Evolutionary conservation across 2,888 invertebrate species (phyloP).

Genomic region (Muscina levida): DNA sequence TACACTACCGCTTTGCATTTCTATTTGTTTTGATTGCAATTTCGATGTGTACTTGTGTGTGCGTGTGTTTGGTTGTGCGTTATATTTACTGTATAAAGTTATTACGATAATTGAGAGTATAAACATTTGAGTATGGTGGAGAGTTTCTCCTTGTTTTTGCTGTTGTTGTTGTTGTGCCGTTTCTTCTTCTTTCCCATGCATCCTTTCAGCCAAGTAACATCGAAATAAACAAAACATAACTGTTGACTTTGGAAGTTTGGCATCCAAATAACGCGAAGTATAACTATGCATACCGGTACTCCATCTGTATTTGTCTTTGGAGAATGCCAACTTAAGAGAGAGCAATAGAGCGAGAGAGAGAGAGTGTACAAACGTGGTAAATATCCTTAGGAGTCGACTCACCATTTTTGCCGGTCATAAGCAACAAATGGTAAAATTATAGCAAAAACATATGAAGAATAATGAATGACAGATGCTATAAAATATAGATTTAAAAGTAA

Average conservation of each 20-base stretch:
- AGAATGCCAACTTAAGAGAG: background rate
- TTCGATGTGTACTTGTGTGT: constrained; percentile 25
- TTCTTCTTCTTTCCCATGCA: constrained; percentile 9
- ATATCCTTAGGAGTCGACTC: constrained; percentile 71
- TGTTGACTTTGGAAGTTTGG: constrained; percentile 59
- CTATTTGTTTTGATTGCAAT: constrained; percentile 21
- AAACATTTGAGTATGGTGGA: constrained; percentile 53
- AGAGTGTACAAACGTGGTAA: constrained; percentile 58
- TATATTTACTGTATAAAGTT: constrained; percentile 59
- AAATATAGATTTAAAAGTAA: too few relatives aligned
- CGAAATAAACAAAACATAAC: constrained; percentile 56
- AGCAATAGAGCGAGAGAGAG: background rate
- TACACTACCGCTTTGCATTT: constrained; percentile 26
- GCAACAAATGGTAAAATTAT: constrained; percentile 55
- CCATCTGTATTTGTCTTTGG: background rate
- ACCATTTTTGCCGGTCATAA: constrained; percentile 74
- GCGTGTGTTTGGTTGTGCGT: background rate
- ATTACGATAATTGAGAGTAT: constrained; percentile 63
- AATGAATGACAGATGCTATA: constrained; percentile 26
- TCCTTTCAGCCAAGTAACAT: constrained; percentile 30
- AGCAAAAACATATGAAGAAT: constrained; percentile 15
- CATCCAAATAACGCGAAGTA: too few relatives aligned
- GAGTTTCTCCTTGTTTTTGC: constrained; percentile 41
- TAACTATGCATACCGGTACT: constrained; percentile 27
- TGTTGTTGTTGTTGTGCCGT: constrained; percentile 18